These are phyloP conservation scores for Zophobas morio DNA, from an alignment of 1,140 invertebrate species.

Conservation along the genomic window DNA sequence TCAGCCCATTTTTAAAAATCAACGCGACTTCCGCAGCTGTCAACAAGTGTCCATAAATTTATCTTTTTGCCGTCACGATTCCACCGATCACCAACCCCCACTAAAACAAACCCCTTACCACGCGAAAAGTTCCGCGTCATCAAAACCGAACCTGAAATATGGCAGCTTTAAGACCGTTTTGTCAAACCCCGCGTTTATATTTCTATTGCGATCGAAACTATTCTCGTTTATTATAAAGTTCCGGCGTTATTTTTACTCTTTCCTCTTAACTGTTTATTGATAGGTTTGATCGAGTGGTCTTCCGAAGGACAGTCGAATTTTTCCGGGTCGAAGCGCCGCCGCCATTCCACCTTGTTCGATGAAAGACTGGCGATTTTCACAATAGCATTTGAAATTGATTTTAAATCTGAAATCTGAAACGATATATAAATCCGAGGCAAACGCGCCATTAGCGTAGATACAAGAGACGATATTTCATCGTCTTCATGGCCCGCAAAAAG, in stretches of 20 bases:
- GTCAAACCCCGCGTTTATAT: constrained; percentile 48
- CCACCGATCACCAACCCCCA: not conserved
- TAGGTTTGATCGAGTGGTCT: constrained; percentile 32
- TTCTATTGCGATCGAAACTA: constrained; percentile 46
- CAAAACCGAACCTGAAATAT: constrained; percentile 51
- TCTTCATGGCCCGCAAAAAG: constrained; percentile 56
- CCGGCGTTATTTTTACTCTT: constrained; percentile 15
- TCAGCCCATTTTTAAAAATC: no score
- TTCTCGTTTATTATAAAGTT: constrained; percentile 37
- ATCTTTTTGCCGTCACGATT: no score
- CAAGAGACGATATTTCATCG: constrained; percentile 61
- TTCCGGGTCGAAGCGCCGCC: not conserved
- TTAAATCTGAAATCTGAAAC: constrained; percentile 51
- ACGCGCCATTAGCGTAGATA: constrained; percentile 60
- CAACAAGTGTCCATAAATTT: no score
- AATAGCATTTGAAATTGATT: constrained; percentile 49
- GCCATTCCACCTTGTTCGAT: constrained; percentile 7
- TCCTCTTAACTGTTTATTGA: constrained; percentile 33
- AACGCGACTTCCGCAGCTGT: no score
- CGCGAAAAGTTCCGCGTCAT: constrained; percentile 51
- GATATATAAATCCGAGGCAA: constrained; percentile 58
- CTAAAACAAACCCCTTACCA: constrained; percentile 32
- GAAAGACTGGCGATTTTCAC: constrained; percentile 36
- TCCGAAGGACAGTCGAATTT: constrained; percentile 34
- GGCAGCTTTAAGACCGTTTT: constrained; percentile 49